These are phyloP conservation scores for Anodontia alba DNA, from an alignment of 2,888 invertebrate species.

Conservation along the genomic window DNA sequence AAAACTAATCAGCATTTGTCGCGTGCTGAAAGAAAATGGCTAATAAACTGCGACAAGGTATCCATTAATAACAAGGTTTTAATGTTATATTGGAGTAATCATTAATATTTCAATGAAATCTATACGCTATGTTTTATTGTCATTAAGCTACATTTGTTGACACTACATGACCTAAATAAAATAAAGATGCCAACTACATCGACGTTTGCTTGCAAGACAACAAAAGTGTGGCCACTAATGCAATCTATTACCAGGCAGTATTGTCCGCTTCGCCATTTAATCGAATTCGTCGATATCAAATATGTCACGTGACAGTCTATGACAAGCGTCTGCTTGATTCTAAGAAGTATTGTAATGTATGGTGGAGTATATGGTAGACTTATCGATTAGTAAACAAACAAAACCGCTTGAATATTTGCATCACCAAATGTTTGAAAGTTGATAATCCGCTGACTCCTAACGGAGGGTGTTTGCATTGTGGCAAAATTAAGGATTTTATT, in stretches of 20 bases:
- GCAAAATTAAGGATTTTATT: not conserved
- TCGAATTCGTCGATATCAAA: conserved; percentile 4
- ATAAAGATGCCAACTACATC: too few relatives aligned
- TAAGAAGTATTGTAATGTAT: conserved; percentile 18
- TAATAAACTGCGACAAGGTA: too few relatives aligned
- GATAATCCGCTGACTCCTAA: not conserved
- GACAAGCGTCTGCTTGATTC: conserved; percentile 12
- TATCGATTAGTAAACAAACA: not conserved
- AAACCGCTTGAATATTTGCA: not conserved
- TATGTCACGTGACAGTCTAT: conserved; percentile 17
- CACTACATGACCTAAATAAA: not conserved
- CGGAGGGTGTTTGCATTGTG: not conserved
- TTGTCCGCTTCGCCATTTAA: not conserved
- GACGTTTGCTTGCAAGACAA: too few relatives aligned
- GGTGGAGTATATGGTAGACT: not conserved
- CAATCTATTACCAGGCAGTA: not conserved
- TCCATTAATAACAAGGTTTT: too few relatives aligned
- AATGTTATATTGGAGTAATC: too few relatives aligned
- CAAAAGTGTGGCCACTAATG: not conserved
- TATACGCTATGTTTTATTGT: not conserved
- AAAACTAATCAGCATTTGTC: too few relatives aligned
- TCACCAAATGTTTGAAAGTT: not conserved
- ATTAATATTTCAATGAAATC: too few relatives aligned
- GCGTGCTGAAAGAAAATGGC: too few relatives aligned
- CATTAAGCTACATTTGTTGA: not conserved